phyloP scores from a whole-genome alignment of 2,888 invertebrate species.

The Melanargia galathea region DNA sequence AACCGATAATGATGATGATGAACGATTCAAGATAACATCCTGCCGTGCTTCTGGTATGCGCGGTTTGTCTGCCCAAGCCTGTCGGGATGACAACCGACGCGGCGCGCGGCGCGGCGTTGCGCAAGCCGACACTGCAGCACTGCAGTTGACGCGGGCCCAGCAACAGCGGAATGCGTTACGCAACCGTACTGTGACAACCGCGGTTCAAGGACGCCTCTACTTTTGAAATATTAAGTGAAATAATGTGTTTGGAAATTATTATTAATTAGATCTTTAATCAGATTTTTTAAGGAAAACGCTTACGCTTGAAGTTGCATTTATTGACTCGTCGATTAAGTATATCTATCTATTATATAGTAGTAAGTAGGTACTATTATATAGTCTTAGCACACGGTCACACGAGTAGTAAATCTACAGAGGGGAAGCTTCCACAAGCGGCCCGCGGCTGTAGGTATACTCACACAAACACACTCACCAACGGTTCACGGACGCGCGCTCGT shows the following conservation, averaged over 20 bases:
- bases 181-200: constrained; percentile 22
- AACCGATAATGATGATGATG: no score
- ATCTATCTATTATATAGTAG: no score
- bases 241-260: background rate
- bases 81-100: constrained; percentile 15
- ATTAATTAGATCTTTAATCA: background rate
- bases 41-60: background rate
- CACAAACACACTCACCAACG: no score
- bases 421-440: no score
- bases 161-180: constrained; percentile 31
- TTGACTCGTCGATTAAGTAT: background rate
- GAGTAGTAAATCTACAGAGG: no score
- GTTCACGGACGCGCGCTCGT: no score
- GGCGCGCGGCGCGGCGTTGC: constrained; percentile 16
- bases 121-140: constrained; percentile 17
- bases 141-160: constrained; percentile 15
- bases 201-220: constrained; percentile 32
- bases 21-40: background rate
- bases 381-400: no score
- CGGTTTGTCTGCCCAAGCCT: background rate
- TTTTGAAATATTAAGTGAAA: constrained; percentile 3
- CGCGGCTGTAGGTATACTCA: no score
- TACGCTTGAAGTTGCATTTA: no score
- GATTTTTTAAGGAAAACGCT: no score
- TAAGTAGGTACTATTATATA: no score